Evolutionary conservation across 2,888 invertebrate genomes (phyloP).

Genomic region (Nineta flava): DNA sequence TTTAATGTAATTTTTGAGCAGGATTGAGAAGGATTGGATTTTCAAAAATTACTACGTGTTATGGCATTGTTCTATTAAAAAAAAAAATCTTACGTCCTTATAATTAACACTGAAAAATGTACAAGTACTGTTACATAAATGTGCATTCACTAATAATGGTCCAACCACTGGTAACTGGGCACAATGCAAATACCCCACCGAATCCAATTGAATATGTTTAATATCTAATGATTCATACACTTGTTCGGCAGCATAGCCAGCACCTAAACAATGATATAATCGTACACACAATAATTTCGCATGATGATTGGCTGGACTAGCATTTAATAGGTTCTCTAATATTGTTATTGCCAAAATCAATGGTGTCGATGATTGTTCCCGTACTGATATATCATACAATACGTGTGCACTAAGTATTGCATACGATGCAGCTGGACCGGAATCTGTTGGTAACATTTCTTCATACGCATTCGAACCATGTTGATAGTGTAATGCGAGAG

Average conservation of each 20-base stretch:
- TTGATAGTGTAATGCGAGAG: slow-evolving; percentile 48
- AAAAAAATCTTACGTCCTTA: slow-evolving; percentile 54
- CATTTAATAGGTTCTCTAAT: slow-evolving; percentile 53
- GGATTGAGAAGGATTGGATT: no score
- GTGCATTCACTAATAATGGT: slow-evolving; percentile 49
- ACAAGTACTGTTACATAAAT: slow-evolving; percentile 56
- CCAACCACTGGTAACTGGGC: slow-evolving; percentile 59
- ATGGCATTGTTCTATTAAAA: neutral
- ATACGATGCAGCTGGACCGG: slow-evolving; percentile 65
- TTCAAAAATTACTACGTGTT: no score
- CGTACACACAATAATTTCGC: slow-evolving; percentile 70
- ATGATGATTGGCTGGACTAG: slow-evolving; percentile 80
- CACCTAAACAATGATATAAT: slow-evolving; percentile 64
- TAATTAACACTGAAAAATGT: slow-evolving; percentile 79
- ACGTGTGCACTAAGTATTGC: slow-evolving; percentile 62
- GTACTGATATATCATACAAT: slow-evolving; percentile 38
- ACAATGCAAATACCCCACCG: slow-evolving; percentile 71
- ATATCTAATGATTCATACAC: slow-evolving; percentile 68
- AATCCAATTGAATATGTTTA: slow-evolving; percentile 87
- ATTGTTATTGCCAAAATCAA: slow-evolving; percentile 48
- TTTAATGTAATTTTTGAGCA: no score
- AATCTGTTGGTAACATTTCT: slow-evolving; percentile 46
- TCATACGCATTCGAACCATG: slow-evolving; percentile 38
- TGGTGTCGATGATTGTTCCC: slow-evolving; percentile 35
- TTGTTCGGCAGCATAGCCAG: slow-evolving; percentile 53